Percentiles rank a stretch among this genome's conserved stretches.
Evolutionary conservation across 92 coral and sea anemone species (phyloP).

Genomic region (Actinernus sp.): DNA sequence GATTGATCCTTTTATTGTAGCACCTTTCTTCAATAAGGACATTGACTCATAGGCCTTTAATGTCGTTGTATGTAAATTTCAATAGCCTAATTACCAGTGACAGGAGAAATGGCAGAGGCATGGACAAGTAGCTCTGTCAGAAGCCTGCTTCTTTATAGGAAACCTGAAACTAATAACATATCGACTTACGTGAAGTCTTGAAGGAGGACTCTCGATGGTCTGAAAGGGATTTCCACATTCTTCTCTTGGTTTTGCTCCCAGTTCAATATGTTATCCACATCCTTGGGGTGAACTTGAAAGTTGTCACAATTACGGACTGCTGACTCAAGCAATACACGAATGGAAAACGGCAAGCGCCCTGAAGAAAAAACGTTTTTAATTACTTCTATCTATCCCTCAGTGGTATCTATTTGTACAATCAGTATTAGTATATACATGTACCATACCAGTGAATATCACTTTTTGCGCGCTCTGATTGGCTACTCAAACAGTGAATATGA

Average conservation of each 20-base stretch:
- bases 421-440: too few species aligned
- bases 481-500: too few species aligned
- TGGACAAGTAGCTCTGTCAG: neutral
- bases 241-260: conserved; percentile 92
- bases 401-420: too few species aligned
- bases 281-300: conserved; percentile 82
- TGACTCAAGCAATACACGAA: conserved; percentile 92
- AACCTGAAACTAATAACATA: neutral
- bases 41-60: too few species aligned
- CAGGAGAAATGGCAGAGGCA: too few species aligned
- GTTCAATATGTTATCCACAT: conserved; percentile 91
- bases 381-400: too few species aligned
- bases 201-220: conserved; percentile 93
- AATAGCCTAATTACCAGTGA: too few species aligned
- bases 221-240: conserved; percentile 94
- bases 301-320: conserved; percentile 96
- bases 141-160: neutral
- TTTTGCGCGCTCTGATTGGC: too few species aligned
- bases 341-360: conserved; percentile 95
- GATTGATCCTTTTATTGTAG: too few species aligned
- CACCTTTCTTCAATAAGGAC: too few species aligned
- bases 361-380: conserved; percentile 4
- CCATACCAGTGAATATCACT: too few species aligned
- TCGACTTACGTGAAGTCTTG: conserved; percentile 96
- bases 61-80: too few species aligned